Evolutionary conservation across 2,888 invertebrate genomes (phyloP).

Genomic region (Synanthedon vespiformis): DNA sequence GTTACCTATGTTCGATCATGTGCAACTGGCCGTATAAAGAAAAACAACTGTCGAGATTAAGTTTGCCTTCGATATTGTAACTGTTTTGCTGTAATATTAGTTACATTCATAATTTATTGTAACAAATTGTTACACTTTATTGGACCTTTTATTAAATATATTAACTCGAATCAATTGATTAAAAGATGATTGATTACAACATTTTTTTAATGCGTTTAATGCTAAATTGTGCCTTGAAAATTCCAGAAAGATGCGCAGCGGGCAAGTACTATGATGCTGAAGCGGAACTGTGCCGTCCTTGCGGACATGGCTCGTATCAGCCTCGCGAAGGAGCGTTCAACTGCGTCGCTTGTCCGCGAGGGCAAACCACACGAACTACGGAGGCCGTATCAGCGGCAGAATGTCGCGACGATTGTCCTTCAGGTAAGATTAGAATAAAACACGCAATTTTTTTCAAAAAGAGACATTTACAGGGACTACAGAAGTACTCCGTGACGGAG

Average conservation of each 20-base stretch:
- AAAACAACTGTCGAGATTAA: neutral
- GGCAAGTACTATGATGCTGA: slow-evolving; percentile 94
- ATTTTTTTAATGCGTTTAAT: too few relatives aligned
- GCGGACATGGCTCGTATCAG: slow-evolving; percentile 95
- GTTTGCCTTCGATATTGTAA: too few relatives aligned
- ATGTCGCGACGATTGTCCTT: slow-evolving; percentile 90
- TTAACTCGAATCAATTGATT: too few relatives aligned
- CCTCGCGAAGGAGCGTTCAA: slow-evolving; percentile 90
- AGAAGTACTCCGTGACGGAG: too few relatives aligned
- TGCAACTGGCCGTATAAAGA: neutral
- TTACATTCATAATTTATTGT: too few relatives aligned
- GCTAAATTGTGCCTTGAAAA: too few relatives aligned
- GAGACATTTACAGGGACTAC: too few relatives aligned
- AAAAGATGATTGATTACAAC: too few relatives aligned
- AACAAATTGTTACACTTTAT: too few relatives aligned
- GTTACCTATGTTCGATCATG: neutral
- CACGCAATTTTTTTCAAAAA: neutral
- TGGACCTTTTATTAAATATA: too few relatives aligned
- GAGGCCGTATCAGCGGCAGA: slow-evolving; percentile 90
- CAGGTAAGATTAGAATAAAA: slow-evolving; percentile 36
- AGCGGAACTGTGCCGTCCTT: slow-evolving; percentile 88
- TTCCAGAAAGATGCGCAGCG: slow-evolving; percentile 87
- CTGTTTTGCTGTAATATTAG: too few relatives aligned
- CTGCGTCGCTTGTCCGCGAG: slow-evolving; percentile 88
- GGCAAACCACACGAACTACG: slow-evolving; percentile 90